phyloP scores from a whole-genome alignment of 2,888 invertebrate species.

The Hemistola chrysoprasaria region DNA sequence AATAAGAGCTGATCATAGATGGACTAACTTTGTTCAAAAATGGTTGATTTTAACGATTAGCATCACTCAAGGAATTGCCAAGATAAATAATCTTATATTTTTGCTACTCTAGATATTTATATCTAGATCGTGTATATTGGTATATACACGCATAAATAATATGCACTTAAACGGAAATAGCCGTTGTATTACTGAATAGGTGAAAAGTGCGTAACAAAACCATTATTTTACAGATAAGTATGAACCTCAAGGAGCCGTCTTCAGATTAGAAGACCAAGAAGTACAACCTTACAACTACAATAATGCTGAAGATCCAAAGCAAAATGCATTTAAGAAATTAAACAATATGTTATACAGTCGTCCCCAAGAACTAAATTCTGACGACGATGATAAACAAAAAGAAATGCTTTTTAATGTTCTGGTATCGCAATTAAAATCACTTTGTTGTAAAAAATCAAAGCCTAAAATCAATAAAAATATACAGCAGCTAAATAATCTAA shows the following conservation, averaged over 20 bases:
- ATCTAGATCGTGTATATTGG: no score
- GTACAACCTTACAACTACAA: conserved; percentile 46
- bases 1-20: no score
- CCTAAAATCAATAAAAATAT: conserved; percentile 30
- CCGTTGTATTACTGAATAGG: no score
- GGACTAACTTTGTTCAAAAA: no score
- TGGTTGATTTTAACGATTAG: no score
- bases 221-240: conserved; percentile 29
- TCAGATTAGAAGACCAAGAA: conserved; percentile 57
- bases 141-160: no score
- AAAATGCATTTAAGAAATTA: conserved; percentile 56
- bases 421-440: conserved; percentile 61
- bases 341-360: conserved; percentile 54
- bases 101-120: no score
- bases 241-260: conserved; percentile 42
- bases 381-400: conserved; percentile 53
- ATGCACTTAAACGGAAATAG: no score
- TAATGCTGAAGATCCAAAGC: conserved; percentile 43
- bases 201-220: no score
- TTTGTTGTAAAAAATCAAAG: conserved; percentile 63
- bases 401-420: conserved; percentile 67
- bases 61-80: no score
- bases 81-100: no score
- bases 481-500: conserved; percentile 31
- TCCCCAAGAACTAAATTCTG: conserved; percentile 35